Conservation (phyloP, 2,888 invertebrate species). For the Drosophila barbarae region DNA sequence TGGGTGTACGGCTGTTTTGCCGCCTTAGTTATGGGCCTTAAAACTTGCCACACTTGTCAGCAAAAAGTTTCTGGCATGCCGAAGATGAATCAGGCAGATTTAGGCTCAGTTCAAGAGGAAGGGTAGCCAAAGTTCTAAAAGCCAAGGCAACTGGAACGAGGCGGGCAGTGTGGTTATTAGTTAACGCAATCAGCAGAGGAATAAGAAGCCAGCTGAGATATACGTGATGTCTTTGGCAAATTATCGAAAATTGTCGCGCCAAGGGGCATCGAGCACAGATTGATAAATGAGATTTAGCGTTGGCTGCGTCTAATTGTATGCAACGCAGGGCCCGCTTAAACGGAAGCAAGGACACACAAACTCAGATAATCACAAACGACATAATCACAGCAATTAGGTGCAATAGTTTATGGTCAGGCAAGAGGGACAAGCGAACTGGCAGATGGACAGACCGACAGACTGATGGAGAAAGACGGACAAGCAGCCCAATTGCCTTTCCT, state of each 20-base stretch:
- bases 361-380: constrained; percentile 60
- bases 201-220: constrained; percentile 9
- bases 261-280: constrained; percentile 35
- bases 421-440: constrained; percentile 9
- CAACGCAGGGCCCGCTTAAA: constrained; percentile 27
- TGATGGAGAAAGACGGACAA: constrained; percentile 4
- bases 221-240: constrained; percentile 33
- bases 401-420: constrained; percentile 63
- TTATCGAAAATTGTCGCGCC: constrained; percentile 50
- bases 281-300: constrained; percentile 66
- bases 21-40: constrained; percentile 59
- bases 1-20: constrained; percentile 12
- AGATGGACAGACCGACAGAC: constrained; percentile 9
- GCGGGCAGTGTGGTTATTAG: constrained; percentile 12
- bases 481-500: constrained; percentile 26
- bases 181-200: constrained; percentile 27
- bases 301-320: constrained; percentile 58
- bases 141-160: background rate
- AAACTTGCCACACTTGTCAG: constrained; percentile 69
- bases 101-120: background rate
- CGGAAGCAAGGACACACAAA: constrained; percentile 9
- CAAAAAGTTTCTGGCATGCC: constrained; percentile 21
- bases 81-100: constrained; percentile 3
- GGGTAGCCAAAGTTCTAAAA: constrained; percentile 10
- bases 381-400: constrained; percentile 67